Evolutionary conservation across 2,113 vertebrate species (phyloP).

Genomic region (Ammospiza caudacuta): DNA sequence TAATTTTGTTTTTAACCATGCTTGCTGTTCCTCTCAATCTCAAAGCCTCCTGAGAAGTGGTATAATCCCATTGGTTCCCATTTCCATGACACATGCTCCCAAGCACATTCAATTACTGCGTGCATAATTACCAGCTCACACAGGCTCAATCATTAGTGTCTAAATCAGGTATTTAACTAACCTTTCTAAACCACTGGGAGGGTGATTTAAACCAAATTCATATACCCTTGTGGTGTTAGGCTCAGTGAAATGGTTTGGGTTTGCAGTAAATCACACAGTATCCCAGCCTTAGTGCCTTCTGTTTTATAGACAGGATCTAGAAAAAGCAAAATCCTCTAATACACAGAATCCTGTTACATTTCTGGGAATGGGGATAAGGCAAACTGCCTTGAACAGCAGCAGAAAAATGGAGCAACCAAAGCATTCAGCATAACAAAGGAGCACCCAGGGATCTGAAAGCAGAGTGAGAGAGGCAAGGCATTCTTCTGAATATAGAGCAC

Average conservation of each 20-base stretch:
- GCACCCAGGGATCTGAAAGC: neutral
- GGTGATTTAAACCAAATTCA: neutral
- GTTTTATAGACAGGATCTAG: neutral
- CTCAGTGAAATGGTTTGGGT: neutral
- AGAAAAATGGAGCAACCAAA: neutral
- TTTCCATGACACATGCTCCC: slow-evolving; percentile 15
- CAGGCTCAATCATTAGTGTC: slow-evolving; percentile 28
- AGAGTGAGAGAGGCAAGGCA: neutral
- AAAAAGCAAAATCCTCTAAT: neutral
- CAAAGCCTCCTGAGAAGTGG: neutral
- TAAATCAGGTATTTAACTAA: slow-evolving; percentile 35
- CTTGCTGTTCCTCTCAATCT: neutral
- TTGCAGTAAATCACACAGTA: neutral
- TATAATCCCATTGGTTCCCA: neutral
- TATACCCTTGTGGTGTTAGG: neutral
- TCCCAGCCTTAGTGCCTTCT: neutral
- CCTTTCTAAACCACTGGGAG: neutral
- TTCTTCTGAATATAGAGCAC: neutral
- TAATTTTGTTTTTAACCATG: slow-evolving; percentile 16
- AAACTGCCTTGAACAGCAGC: neutral
- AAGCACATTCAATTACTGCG: slow-evolving; percentile 18
- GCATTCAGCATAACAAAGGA: neutral
- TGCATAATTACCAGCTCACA: neutral
- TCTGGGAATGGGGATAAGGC: neutral
- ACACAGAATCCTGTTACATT: neutral